These are phyloP conservation scores for Cherax destructor DNA, from an alignment of 1,140 invertebrate genomes.

Conservation along the genomic window DNA sequence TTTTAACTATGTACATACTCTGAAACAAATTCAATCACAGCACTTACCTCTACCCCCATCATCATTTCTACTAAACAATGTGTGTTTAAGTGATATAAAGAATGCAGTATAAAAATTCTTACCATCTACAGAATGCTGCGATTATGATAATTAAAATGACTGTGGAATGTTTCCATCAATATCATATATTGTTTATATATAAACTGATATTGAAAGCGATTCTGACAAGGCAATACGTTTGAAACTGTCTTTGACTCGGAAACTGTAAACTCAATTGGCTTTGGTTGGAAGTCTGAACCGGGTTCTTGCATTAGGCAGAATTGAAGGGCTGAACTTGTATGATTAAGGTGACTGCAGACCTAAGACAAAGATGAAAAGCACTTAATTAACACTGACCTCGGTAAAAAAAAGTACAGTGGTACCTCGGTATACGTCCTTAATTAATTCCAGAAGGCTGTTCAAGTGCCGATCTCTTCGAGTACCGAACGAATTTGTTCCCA, in stretches of 20 bases:
- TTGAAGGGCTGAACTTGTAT: constrained; percentile 24
- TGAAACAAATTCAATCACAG: no score
- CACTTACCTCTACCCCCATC: no score
- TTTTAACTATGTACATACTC: no score
- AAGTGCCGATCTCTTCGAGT: no score
- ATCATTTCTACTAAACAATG: no score
- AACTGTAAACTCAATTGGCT: neutral
- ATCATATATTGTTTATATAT: constrained; percentile 50
- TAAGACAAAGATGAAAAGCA: neutral
- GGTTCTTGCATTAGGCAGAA: constrained; percentile 35
- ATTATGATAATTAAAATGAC: constrained; percentile 26
- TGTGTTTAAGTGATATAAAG: no score
- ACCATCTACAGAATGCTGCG: neutral
- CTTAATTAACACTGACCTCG: neutral
- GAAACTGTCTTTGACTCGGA: neutral
- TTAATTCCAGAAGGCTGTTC: no score
- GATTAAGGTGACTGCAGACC: constrained; percentile 35
- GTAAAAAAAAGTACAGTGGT: neutral
- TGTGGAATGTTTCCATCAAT: constrained; percentile 19
- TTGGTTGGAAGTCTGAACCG: neutral
- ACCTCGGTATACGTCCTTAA: no score
- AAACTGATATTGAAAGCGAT: constrained; percentile 40
- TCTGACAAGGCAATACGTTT: neutral
- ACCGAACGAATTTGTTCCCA: no score
- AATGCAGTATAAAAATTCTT: neutral